Conservation (phyloP, 2,797 vertebrate species). For the Lemur catta region DNA sequence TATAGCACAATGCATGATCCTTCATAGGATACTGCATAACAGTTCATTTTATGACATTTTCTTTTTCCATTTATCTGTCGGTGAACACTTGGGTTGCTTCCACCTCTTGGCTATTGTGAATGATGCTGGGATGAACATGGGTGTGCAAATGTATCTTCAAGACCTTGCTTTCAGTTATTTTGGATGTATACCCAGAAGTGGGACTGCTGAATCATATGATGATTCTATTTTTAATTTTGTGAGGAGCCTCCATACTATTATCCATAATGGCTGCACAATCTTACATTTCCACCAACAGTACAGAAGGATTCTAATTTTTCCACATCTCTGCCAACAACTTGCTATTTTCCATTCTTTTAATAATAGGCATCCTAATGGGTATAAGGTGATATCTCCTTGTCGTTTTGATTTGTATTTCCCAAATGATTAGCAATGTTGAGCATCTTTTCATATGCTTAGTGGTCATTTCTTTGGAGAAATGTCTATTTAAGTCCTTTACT, state of each 20-base stretch:
- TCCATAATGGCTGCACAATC: background rate
- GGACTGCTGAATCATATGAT: background rate
- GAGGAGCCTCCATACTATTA: background rate
- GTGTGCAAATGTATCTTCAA: background rate
- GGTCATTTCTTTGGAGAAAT: background rate
- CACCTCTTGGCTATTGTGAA: background rate
- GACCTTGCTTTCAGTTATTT: constrained; percentile 20
- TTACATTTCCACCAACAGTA: background rate
- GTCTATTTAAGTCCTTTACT: background rate
- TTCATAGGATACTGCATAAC: background rate
- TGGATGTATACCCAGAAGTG: background rate
- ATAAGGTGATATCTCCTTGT: background rate
- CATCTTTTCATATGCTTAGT: background rate
- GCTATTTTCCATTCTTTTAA: constrained; percentile 19
- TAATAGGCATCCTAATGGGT: background rate
- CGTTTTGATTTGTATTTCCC: background rate
- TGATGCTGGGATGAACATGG: background rate
- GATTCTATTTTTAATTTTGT: constrained; percentile 14
- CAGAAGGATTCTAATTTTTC: background rate
- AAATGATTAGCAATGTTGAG: background rate
- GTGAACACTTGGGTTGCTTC: background rate
- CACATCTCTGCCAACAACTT: background rate
- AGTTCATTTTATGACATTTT: background rate
- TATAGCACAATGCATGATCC: background rate
- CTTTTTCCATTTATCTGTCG: background rate